These are phyloP conservation scores for Hirtodrosophila histrioides DNA, from an alignment of 2,888 invertebrate species.

Conservation along the genomic window DNA sequence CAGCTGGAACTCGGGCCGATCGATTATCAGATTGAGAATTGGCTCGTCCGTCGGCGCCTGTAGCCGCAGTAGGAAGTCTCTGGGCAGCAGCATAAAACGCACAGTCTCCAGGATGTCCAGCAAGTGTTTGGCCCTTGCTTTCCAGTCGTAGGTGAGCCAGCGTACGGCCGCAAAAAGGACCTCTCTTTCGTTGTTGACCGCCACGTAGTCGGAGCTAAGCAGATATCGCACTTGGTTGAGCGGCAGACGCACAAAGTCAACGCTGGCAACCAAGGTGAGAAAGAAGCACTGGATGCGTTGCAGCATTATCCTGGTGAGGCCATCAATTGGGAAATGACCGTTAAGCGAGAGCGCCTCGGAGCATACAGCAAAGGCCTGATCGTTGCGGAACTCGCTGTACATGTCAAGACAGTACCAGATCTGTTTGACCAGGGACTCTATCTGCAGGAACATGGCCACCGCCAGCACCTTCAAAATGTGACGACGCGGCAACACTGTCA, in stretches of 20 bases:
- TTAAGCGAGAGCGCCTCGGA: not conserved
- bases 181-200: constrained; percentile 50
- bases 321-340: not conserved
- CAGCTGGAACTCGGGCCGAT: constrained; percentile 7
- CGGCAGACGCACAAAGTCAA: constrained; percentile 38
- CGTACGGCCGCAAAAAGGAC: constrained; percentile 50
- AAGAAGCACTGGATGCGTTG: constrained; percentile 40
- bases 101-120: constrained; percentile 18
- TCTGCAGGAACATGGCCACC: constrained; percentile 25
- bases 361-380: constrained; percentile 35
- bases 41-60: not conserved
- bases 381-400: constrained; percentile 22
- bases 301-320: constrained; percentile 34
- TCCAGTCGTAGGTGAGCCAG: constrained; percentile 53
- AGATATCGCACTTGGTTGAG: constrained; percentile 12
- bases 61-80: constrained; percentile 5
- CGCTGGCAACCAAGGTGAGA: constrained; percentile 41
- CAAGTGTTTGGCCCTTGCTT: constrained; percentile 8
- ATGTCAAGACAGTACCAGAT: constrained; percentile 39
- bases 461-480: constrained; percentile 24
- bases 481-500: constrained; percentile 5
- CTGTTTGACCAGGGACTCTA: constrained; percentile 19
- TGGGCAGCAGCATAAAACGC: constrained; percentile 25
- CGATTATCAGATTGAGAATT: constrained; percentile 10
- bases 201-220: constrained; percentile 32